Conservation (phyloP, 1,140 invertebrate genomes). For the Polypedilum vanderplanki region DNA sequence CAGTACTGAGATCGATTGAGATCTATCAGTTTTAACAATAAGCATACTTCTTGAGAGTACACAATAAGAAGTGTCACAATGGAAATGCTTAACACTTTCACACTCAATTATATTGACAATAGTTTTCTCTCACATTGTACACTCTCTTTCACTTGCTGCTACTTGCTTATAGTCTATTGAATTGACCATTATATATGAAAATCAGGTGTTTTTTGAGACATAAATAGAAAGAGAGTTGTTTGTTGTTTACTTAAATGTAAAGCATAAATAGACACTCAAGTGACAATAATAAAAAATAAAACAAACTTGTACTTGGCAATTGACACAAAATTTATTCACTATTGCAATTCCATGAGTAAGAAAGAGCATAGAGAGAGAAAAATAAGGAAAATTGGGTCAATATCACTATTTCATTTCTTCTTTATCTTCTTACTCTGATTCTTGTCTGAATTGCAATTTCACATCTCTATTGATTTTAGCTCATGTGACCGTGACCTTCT, state of each 20-base stretch:
- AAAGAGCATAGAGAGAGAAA: not conserved
- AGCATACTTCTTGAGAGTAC: not conserved
- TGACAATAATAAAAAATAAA: constrained; percentile 4
- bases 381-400: not conserved
- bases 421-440: not conserved
- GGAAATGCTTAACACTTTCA: constrained; percentile 6
- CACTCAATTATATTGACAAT: not conserved
- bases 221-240: not conserved
- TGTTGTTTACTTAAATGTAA: not conserved
- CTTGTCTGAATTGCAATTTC: not conserved
- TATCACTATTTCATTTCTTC: constrained; percentile 13
- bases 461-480: too few species aligned
- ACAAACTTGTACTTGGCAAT: not conserved
- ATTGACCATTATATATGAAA: not conserved
- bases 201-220: not conserved
- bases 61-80: not conserved
- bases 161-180: not conserved
- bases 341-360: too few species aligned
- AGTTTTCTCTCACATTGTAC: not conserved
- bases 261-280: not conserved
- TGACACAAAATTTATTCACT: not conserved
- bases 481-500: too few species aligned
- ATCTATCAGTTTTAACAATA: not conserved
- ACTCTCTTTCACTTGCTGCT: not conserved
- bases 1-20: not conserved